Evolutionary conservation across 2,888 invertebrate genomes (phyloP).

Genomic region (Encarsia formosa): DNA sequence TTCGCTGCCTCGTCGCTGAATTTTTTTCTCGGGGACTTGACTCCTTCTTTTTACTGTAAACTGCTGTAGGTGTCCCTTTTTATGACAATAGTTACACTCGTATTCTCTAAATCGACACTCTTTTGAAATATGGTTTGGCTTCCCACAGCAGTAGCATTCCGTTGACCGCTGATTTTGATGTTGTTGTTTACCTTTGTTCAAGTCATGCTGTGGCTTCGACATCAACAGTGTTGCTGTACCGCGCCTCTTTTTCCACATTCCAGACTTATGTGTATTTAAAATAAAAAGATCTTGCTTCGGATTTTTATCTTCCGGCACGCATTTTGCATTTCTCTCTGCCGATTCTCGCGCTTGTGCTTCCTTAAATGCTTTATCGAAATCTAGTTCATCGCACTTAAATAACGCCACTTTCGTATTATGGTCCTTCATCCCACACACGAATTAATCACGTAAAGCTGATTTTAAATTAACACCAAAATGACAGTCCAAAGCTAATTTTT

Average conservation of each 20-base stretch:
- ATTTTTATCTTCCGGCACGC: not conserved
- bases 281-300: not conserved
- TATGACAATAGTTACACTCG: not conserved
- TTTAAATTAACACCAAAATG: not conserved
- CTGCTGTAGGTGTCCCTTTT: not conserved
- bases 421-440: not conserved
- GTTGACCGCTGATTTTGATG: no score
- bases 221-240: not conserved
- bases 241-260: no score
- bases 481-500: slow-evolving; percentile 29
- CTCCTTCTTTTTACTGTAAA: not conserved
- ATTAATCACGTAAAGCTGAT: not conserved
- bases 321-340: not conserved
- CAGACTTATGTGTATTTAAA: not conserved
- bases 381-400: not conserved
- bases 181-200: not conserved
- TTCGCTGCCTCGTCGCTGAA: not conserved
- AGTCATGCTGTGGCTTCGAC: not conserved
- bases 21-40: not conserved
- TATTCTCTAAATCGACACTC: not conserved
- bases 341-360: not conserved
- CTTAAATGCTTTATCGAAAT: not conserved
- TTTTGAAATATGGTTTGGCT: not conserved
- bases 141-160: not conserved
- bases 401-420: not conserved